Evolutionary conservation across 2,888 invertebrate species (phyloP).

Genomic region (Drosophila multiciliata): DNA sequence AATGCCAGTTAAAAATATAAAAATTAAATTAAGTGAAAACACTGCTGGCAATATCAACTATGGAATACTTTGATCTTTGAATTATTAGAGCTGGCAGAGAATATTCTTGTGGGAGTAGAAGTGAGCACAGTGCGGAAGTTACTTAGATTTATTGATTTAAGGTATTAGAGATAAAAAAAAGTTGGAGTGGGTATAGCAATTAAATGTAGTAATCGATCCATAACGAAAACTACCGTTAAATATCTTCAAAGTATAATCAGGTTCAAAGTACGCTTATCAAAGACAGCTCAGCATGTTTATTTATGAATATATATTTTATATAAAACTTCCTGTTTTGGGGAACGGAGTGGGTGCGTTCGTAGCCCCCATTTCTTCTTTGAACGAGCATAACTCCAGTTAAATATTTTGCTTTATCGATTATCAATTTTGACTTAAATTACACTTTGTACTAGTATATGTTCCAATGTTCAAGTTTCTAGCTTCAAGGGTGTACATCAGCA

Average conservation of each 20-base stretch:
- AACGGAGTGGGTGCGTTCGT: not conserved
- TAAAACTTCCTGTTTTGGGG: not conserved
- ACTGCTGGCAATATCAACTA: not conserved
- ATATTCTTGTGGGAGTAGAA: not conserved
- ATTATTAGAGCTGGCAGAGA: not conserved
- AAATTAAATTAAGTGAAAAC: not conserved
- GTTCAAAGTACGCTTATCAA: too few relatives aligned
- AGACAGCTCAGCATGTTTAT: too few relatives aligned
- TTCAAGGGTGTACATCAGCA: not conserved
- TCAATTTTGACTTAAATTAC: not conserved
- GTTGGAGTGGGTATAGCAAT: not conserved
- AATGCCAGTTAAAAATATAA: conserved; percentile 4
- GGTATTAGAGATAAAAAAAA: not conserved
- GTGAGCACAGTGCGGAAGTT: not conserved
- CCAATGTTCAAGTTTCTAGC: not conserved
- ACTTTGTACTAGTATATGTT: not conserved
- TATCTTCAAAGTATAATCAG: not conserved
- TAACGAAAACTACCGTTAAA: not conserved
- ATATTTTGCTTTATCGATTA: too few relatives aligned
- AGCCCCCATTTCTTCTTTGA: not conserved
- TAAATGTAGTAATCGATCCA: not conserved
- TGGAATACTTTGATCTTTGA: not conserved
- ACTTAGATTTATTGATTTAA: not conserved
- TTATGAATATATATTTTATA: not conserved
- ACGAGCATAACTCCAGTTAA: not conserved